phyloP scores from a whole-genome alignment of 1,140 invertebrate species.

The Drosophila seguyi region DNA sequence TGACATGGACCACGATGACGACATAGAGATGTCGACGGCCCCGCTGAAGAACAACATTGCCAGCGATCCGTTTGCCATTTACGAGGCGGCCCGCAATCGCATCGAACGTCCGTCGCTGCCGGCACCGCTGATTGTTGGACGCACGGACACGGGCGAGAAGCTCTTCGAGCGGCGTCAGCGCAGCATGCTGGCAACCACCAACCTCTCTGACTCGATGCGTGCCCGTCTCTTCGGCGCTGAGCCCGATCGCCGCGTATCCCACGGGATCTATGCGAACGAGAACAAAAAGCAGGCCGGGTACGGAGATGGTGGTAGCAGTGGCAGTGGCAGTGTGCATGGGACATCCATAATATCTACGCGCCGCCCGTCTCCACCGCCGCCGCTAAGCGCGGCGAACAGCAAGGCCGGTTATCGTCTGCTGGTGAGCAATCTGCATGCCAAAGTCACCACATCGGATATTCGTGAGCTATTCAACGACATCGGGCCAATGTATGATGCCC shows the following conservation, averaged over 20 bases:
- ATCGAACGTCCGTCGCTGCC: conserved; percentile 55
- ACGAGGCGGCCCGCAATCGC: conserved; percentile 70
- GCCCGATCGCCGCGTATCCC: conserved; percentile 85
- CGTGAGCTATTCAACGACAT: conserved; percentile 97
- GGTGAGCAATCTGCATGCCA: conserved; percentile 94
- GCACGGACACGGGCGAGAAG: conserved; percentile 35
- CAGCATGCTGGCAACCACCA: conserved; percentile 57
- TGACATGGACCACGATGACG: conserved; percentile 42
- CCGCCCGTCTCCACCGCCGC: conserved; percentile 83
- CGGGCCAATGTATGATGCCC: conserved; percentile 92
- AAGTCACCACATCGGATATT: conserved; percentile 95
- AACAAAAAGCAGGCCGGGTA: conserved; percentile 51
- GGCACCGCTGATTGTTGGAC: conserved; percentile 28
- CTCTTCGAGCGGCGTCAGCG: conserved; percentile 61
- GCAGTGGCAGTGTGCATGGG: not conserved
- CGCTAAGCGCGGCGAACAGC: conserved; percentile 47
- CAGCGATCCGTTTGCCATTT: conserved; percentile 76
- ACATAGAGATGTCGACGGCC: conserved; percentile 45
- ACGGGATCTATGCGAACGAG: conserved; percentile 86
- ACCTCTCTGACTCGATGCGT: conserved; percentile 77
- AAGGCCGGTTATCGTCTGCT: conserved; percentile 90
- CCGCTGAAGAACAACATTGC: conserved; percentile 15
- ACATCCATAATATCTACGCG: conserved; percentile 15
- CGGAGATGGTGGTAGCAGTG: not conserved
- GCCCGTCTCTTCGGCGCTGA: conserved; percentile 72